Conservation (phyloP, 1,140 invertebrate genomes). For the Neodiprion virginianus region DNA sequence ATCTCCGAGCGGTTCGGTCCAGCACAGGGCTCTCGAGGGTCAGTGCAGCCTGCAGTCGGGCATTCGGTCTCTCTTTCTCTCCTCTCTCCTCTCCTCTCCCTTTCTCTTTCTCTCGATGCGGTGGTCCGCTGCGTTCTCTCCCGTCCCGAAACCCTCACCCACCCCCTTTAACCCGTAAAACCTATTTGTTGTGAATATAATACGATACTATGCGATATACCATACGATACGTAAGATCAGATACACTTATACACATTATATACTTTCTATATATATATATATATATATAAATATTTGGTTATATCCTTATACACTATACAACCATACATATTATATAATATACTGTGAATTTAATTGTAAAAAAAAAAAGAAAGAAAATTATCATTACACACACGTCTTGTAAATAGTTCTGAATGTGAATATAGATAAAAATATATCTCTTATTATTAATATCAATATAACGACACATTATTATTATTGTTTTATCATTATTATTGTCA, state of each 20-base stretch:
- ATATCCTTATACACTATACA: too few relatives aligned
- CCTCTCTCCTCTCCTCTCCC: background rate
- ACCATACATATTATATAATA: too few relatives aligned
- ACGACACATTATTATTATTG: constrained; percentile 5
- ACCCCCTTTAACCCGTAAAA: background rate
- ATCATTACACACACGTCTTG: constrained; percentile 33
- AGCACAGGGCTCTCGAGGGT: background rate
- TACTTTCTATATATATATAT: constrained; percentile 19
- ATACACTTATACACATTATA: constrained; percentile 38
- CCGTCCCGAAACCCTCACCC: background rate
- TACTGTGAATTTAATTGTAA: constrained; percentile 53
- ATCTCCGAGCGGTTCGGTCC: background rate
- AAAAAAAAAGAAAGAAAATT: constrained; percentile 39
- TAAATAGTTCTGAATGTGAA: constrained; percentile 62
- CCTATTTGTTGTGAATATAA: constrained; percentile 57
- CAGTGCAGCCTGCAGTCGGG: background rate
- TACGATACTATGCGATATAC: constrained; percentile 36
- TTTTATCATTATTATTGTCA: constrained; percentile 34
- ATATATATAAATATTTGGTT: too few relatives aligned
- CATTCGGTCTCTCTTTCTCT: background rate
- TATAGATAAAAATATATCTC: constrained; percentile 60
- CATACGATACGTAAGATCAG: constrained; percentile 37
- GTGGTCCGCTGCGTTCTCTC: background rate
- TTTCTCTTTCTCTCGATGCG: constrained; percentile 4
- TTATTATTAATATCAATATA: constrained; percentile 39